Evolutionary conservation across 2,113 vertebrate genomes (phyloP), one percentile per base, ranked within the genome.

Genomic region (Lota lota): DNA sequence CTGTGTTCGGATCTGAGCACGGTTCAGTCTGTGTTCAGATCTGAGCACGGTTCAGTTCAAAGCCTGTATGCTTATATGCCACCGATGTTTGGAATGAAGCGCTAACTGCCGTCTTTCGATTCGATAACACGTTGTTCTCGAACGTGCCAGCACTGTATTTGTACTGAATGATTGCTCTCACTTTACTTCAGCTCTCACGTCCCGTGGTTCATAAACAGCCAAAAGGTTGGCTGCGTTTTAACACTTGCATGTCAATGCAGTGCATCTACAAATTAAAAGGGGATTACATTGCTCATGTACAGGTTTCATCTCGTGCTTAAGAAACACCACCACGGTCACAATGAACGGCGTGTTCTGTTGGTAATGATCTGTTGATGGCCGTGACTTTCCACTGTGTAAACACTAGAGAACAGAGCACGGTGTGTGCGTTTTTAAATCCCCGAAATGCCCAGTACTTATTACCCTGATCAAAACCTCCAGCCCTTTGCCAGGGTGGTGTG

Each of bases 61-160:
- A 72, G 75, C 73, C 75, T 78, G 11, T 22, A 40, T 76, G 80
- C 79, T 83, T 83, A 74, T 73, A 73, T 40, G 74, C 47, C 24
- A 71, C 77, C 85, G 84, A 88, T 88, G 78, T 88, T 81, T 8
- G 6, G 2, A 80, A 86, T 81, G 82, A 84, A 83, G 86, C 85
- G 83, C 70, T 78, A 73, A 70, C 76, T 83, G 81, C 10, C 40
- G 40, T 47, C 40, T 47, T 47, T 47, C 10, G 10, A 47, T 47
- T 47, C 7, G 12, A 47, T 47, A 10, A 47, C 40, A 8, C 8
- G 7, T 47, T 47, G 10, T 47, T 47, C 7, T 14, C 7, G 40
- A 47, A 61, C 50, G 33, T 63, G 19, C 20, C 33, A 65, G 63
- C 19, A 24, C 40, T 47, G 58, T 78, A 66, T 66, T 72, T 75